phyloP scores from a whole-genome alignment of 2,888 invertebrate species.

The Podotricha telesiphe region DNA sequence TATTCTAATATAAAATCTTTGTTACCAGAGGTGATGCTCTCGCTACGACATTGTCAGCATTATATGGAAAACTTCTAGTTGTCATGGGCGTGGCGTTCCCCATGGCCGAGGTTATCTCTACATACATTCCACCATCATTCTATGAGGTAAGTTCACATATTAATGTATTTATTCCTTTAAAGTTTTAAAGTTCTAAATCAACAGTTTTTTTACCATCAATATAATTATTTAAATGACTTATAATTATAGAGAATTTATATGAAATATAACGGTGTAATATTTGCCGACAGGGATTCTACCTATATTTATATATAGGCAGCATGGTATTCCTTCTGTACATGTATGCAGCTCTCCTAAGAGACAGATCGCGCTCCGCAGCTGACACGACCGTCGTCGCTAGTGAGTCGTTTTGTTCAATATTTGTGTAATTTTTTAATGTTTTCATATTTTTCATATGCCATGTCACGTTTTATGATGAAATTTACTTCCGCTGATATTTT shows the following conservation, averaged over 20 bases:
- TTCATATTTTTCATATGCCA: conserved; percentile 17
- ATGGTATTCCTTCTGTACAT: conserved; percentile 93
- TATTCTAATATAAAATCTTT: conserved; percentile 26
- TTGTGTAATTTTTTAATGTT: conserved; percentile 18
- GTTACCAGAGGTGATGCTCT: conserved; percentile 90
- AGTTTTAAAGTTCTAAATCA: too few species aligned
- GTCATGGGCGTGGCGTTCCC: conserved; percentile 98
- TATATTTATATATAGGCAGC: conserved; percentile 93
- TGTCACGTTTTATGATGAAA: conserved; percentile 2
- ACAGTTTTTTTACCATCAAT: too few species aligned
- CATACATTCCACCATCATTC: conserved; percentile 96
- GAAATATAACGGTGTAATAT: neutral
- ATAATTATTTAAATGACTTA: too few species aligned
- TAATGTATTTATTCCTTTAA: neutral
- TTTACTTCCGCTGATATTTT: conserved; percentile 6
- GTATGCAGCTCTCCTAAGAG: conserved; percentile 90
- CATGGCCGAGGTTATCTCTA: conserved; percentile 97
- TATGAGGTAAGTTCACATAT: conserved; percentile 88
- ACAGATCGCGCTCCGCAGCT: conserved; percentile 81
- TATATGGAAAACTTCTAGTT: conserved; percentile 96
- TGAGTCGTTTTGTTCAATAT: conserved; percentile 61
- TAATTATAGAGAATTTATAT: neutral
- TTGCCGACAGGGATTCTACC: conserved; percentile 88
- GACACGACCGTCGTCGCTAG: conserved; percentile 76
- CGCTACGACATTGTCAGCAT: conserved; percentile 94